Conservation (phyloP, 2,888 invertebrate genomes). For the Anarsia innoxiella region DNA sequence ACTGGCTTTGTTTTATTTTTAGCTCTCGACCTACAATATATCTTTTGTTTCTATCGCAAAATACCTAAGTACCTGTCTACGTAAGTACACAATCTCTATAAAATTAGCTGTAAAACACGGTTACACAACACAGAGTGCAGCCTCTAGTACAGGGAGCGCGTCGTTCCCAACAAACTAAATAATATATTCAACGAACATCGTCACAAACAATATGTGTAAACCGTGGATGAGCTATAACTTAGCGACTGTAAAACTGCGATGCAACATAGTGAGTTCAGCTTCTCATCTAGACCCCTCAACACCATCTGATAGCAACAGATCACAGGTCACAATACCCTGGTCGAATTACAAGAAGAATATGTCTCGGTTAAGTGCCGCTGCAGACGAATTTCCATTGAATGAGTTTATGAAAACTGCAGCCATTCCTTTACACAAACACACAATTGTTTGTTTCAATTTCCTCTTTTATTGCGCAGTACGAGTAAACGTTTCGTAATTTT, state of each 20-base stretch:
- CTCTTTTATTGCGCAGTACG: conserved; percentile 3
- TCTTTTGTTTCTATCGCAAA: too few species aligned
- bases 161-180: conserved; percentile 8
- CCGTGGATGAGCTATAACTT: conserved; percentile 20
- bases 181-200: conserved; percentile 13
- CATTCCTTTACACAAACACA: conserved; percentile 7
- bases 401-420: conserved; percentile 22
- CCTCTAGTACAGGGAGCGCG: neutral
- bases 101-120: too few species aligned
- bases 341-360: conserved; percentile 21
- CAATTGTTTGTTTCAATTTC: conserved; percentile 9
- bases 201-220: conserved; percentile 20
- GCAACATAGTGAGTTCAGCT: conserved; percentile 18
- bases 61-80: too few species aligned
- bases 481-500: conserved; percentile 5
- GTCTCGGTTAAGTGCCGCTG: conserved; percentile 22
- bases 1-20: too few species aligned
- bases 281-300: too few species aligned
- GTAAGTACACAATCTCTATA: too few species aligned
- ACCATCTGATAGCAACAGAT: too few species aligned
- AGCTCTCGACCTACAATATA: too few species aligned
- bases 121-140: too few species aligned
- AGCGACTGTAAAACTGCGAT: conserved; percentile 19
- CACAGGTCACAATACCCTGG: conserved; percentile 15
- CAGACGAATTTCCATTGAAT: conserved; percentile 26